Conservation (phyloP, 2,888 invertebrate genomes). For the Crioceris asparagi region DNA sequence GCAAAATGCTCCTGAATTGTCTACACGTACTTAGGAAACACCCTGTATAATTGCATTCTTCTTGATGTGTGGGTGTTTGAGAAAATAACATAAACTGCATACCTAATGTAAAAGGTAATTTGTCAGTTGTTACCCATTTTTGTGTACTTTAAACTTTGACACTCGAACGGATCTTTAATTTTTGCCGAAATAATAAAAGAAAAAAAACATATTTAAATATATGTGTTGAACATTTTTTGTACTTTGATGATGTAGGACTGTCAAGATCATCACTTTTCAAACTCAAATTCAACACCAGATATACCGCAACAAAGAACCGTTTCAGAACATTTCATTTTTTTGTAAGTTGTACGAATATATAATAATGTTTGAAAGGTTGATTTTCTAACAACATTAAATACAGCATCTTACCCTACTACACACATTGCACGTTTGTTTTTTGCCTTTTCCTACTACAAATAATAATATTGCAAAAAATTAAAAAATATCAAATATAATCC, state of each 20-base stretch:
- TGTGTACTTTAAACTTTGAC: constrained; percentile 8
- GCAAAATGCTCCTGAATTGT: too few species aligned
- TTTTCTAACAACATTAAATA: constrained; percentile 23
- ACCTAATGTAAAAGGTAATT: too few species aligned
- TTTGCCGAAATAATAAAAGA: not conserved
- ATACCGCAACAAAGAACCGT: constrained; percentile 21
- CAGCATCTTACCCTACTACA: constrained; percentile 22
- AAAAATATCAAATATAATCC: too few species aligned
- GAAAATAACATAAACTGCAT: too few species aligned
- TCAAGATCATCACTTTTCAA: constrained; percentile 25
- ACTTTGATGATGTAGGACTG: constrained; percentile 17
- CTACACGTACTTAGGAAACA: too few species aligned
- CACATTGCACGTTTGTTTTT: constrained; percentile 15
- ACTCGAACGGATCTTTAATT: constrained; percentile 4
- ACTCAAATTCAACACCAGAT: constrained; percentile 20
- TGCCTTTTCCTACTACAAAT: constrained; percentile 9
- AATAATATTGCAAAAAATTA: constrained; percentile 9
- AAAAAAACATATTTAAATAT: too few species aligned
- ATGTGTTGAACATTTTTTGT: not conserved
- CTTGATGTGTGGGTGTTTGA: too few species aligned
- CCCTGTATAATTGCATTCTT: too few species aligned
- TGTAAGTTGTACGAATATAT: constrained; percentile 25
- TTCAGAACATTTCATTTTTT: constrained; percentile 28
- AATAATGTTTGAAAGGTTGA: constrained; percentile 11
- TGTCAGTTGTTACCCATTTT: not conserved